These are phyloP conservation scores for Phylloscopus trochilus DNA, from an alignment of 2,113 vertebrate genomes.

Conservation along the genomic window DNA sequence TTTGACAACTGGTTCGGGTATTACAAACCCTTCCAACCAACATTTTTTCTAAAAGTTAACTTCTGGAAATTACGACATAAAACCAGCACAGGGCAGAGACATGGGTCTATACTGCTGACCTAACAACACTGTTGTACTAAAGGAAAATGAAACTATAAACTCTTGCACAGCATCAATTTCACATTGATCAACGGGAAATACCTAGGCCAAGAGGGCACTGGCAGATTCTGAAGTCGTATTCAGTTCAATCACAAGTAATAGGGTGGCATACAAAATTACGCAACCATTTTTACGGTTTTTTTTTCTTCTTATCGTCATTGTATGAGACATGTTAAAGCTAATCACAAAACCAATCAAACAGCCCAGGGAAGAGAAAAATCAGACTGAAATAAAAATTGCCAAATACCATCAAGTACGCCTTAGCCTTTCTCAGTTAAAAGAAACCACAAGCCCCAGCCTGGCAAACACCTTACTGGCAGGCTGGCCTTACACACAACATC, in stretches of 20 bases:
- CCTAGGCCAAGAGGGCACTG: not conserved
- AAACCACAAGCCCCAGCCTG: not conserved
- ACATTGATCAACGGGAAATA: not conserved
- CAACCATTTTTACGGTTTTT: not conserved
- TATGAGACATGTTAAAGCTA: not conserved
- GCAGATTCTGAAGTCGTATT: not conserved
- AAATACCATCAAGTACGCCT: not conserved
- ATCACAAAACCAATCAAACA: not conserved
- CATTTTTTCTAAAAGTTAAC: not conserved
- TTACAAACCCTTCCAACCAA: not conserved
- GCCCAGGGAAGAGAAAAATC: not conserved
- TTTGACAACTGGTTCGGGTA: not conserved
- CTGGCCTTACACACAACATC: fast-evolving
- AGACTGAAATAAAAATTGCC: not conserved
- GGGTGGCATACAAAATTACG: not conserved
- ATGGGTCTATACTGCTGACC: not conserved
- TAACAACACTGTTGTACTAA: not conserved
- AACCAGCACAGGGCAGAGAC: not conserved
- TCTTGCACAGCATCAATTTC: not conserved
- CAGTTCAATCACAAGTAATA: not conserved
- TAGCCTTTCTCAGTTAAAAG: not conserved
- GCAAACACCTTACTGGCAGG: not conserved
- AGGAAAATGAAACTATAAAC: not conserved
- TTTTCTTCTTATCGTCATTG: not conserved
- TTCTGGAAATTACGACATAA: not conserved